phyloP scores from a whole-genome alignment of 2,113 vertebrate genomes.

The Forbesichthys agassizii region DNA sequence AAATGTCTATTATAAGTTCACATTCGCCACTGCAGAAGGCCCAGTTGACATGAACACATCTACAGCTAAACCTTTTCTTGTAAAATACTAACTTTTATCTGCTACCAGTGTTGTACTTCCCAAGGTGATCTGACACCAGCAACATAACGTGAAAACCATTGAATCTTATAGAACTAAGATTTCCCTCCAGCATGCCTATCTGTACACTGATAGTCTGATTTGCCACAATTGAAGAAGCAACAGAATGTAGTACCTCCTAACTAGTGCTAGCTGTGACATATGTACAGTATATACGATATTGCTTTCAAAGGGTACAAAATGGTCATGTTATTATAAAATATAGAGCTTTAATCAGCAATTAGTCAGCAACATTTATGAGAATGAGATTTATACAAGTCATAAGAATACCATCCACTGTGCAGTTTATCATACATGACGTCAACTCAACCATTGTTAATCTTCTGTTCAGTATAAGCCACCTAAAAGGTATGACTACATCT shows the following conservation, averaged over 20 bases:
- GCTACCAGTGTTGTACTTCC: no score
- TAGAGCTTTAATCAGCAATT: slow-evolving; percentile 86
- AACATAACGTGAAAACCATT: no score
- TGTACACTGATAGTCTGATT: no score
- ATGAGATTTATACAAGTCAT: slow-evolving; percentile 76
- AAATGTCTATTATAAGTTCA: background rate
- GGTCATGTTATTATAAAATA: slow-evolving; percentile 81
- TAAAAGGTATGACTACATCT: slow-evolving; percentile 47
- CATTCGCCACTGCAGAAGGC: background rate
- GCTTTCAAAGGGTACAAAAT: slow-evolving; percentile 26
- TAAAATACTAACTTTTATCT: no score
- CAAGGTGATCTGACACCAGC: no score
- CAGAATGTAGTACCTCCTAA: background rate
- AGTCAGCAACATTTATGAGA: slow-evolving; percentile 79
- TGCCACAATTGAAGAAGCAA: no score
- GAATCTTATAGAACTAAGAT: no score
- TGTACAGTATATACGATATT: background rate
- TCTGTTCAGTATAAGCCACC: slow-evolving; percentile 48
- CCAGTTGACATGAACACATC: background rate
- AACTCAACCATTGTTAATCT: slow-evolving; percentile 54
- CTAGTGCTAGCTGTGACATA: background rate
- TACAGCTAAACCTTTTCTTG: no score
- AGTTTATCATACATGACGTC: slow-evolving; percentile 69
- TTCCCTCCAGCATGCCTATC: no score
- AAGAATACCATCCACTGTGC: slow-evolving; percentile 78